These are phyloP conservation scores for Drosophila mojavensis DNA, from an alignment of 1,140 invertebrate species.

Conservation along the genomic window DNA sequence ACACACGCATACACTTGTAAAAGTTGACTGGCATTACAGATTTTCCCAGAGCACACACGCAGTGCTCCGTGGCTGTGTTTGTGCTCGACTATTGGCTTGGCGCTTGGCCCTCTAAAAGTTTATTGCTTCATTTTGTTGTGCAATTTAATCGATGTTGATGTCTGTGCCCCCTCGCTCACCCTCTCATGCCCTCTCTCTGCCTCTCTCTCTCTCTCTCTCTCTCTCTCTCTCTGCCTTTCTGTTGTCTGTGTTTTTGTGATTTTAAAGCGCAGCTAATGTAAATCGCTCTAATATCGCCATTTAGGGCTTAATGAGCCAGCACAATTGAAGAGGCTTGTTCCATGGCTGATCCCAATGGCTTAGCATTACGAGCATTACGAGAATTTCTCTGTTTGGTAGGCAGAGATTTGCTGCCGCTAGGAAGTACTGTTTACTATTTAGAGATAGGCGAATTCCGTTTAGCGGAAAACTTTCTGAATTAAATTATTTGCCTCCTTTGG, in stretches of 20 bases:
- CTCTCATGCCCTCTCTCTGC: not conserved
- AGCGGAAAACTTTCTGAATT: slow-evolving; percentile 13
- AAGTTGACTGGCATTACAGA: slow-evolving; percentile 39
- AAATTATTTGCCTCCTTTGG: not conserved
- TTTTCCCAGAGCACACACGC: slow-evolving; percentile 15
- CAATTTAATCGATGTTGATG: slow-evolving; percentile 77
- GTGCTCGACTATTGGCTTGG: slow-evolving; percentile 43
- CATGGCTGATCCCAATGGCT: not conserved
- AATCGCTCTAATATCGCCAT: slow-evolving; percentile 76
- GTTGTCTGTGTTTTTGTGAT: slow-evolving; percentile 40
- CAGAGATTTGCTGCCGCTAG: slow-evolving; percentile 9
- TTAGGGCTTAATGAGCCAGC: slow-evolving; percentile 72
- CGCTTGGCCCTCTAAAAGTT: slow-evolving; percentile 72
- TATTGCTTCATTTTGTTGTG: slow-evolving; percentile 81
- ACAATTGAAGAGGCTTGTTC: slow-evolving; percentile 48
- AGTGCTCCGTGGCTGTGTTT: slow-evolving; percentile 4
- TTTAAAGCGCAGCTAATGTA: slow-evolving; percentile 79
- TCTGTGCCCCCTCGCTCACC: slow-evolving; percentile 24
- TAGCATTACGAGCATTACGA: not conserved
- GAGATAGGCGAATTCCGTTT: slow-evolving; percentile 4
- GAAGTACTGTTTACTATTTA: not conserved
- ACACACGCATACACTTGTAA: slow-evolving; percentile 2
- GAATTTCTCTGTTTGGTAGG: not conserved
- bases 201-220: not conserved
- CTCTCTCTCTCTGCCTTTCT: not conserved